Base-by-base conservation (phyloP, 2,113 vertebrate genomes). In the Gavialis gangeticus region DNA sequence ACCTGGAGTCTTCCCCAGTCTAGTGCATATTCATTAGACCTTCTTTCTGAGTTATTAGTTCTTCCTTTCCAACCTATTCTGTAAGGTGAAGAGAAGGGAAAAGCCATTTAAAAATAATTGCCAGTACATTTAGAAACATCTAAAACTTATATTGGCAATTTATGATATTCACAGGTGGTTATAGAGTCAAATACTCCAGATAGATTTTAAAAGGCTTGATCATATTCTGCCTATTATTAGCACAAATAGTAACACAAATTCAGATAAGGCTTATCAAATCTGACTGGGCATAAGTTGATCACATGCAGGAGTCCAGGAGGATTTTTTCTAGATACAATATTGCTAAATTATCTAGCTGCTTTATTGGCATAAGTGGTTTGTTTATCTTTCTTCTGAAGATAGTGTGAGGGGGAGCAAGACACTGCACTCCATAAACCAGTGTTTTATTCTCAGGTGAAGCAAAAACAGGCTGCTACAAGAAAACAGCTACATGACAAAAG, bases 171-270 rank as follows among this genome's bases (percentile, higher is more conserved):
- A 56, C 84, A 46, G 85, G 81, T 92, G 87, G 78, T 89, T 76
- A 55, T 82, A 83, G 67, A 25, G 75, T 83, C 71, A 54, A 73
- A 90, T 93, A 66, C 84, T 85, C 3, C 91, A 87, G 83, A 63
- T 11, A 3, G 34, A 8, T 90, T 92, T 91, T 0, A 0, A 86
- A 73, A 95, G 94, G 88, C 22, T 7, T 67, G 19, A 1, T 92
- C 69, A 85, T 87, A 25, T 16, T 81, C 88, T 67, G 67, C 89
- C 93, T 93, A 84, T 64, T 90, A 90, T 92, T 90, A 93, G n/a
- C 87, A 85, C 6, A 9, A 85, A 63, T 46, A 88, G 95, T 93
- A 4, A 4, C 81, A 79, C 85, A 81, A 59, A 78, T 85, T 75
- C 82, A 81, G 86, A 95, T 90, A 94, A 86, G 85, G 85, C 62